A percentile compares a stretch with the other conserved stretches of the same genome.
Evolutionary conservation across 37 sponge, comb jelly and placozoan genomes (phyloP).

Genomic region (Eunapius fragilis): DNA sequence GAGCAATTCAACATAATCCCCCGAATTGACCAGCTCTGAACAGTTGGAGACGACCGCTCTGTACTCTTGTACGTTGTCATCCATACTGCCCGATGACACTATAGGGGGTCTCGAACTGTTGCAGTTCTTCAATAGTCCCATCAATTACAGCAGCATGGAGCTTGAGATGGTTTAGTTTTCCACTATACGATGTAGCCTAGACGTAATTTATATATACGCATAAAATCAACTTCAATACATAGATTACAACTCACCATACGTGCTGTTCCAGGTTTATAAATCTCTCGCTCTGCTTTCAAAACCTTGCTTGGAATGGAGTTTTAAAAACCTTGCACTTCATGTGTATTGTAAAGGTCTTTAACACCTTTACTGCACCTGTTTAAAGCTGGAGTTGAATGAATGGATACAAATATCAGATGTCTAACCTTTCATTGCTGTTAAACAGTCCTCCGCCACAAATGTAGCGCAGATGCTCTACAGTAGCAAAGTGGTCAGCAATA

Average conservation of each 20-base stretch:
- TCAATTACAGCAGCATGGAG: neutral
- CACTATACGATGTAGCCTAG: neutral
- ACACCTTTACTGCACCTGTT: neutral
- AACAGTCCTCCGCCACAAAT: constrained; percentile 19
- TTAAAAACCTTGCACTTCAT: neutral
- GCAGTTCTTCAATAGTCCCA: neutral
- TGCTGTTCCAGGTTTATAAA: neutral
- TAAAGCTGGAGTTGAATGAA: neutral
- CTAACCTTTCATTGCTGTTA: neutral
- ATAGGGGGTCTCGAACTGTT: neutral
- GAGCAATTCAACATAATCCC: neutral
- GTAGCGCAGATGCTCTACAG: constrained; percentile 14
- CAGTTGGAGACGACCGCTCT: neutral
- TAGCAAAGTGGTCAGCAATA: constrained; percentile 27
- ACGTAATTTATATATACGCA: neutral
- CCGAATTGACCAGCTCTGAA: neutral
- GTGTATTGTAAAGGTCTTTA: neutral
- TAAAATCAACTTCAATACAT: neutral
- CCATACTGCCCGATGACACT: neutral
- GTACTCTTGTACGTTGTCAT: neutral
- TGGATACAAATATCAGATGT: neutral
- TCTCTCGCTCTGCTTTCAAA: neutral
- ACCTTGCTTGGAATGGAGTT: neutral
- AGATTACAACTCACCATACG: neutral
- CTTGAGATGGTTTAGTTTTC: neutral